These are phyloP conservation scores for Stegodyphus dumicola DNA, from an alignment of 1,140 invertebrate species.

Conservation along the genomic window DNA sequence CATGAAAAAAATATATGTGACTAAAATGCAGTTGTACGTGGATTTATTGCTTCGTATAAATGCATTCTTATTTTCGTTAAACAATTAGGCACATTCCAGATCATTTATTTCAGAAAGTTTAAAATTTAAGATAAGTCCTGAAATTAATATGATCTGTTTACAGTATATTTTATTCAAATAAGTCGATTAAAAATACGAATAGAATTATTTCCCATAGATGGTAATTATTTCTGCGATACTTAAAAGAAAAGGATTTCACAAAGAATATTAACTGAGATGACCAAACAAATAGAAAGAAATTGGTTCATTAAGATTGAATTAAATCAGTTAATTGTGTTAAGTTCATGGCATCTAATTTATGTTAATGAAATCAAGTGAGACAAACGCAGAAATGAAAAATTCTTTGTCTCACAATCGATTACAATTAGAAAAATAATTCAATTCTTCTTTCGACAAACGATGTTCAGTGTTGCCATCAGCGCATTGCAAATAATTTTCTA, in stretches of 20 bases:
- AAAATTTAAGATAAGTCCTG: too few relatives aligned
- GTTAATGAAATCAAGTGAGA: constrained; percentile 21
- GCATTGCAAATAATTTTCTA: constrained; percentile 18
- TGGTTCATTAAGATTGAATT: constrained; percentile 16
- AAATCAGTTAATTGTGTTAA: constrained; percentile 39
- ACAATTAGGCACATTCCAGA: too few relatives aligned
- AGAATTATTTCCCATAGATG: too few relatives aligned
- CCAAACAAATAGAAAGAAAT: constrained; percentile 2
- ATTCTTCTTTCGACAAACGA: background rate
- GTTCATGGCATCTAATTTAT: constrained; percentile 13
- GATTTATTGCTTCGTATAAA: too few relatives aligned
- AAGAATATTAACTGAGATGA: background rate
- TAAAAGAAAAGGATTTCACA: background rate
- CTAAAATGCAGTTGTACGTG: too few relatives aligned
- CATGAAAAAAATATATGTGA: too few relatives aligned
- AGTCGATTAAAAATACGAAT: too few relatives aligned
- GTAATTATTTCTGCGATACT: too few relatives aligned
- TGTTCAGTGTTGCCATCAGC: constrained; percentile 1
- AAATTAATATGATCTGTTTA: too few relatives aligned
- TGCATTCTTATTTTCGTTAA: too few relatives aligned
- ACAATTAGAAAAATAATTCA: constrained; percentile 19
- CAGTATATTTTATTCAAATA: too few relatives aligned
- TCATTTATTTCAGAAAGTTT: too few relatives aligned
- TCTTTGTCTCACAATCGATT: constrained; percentile 7
- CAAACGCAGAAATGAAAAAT: background rate